phyloP scores from a whole-genome alignment of 2,113 vertebrate genomes.

The Morone chrysops region DNA sequence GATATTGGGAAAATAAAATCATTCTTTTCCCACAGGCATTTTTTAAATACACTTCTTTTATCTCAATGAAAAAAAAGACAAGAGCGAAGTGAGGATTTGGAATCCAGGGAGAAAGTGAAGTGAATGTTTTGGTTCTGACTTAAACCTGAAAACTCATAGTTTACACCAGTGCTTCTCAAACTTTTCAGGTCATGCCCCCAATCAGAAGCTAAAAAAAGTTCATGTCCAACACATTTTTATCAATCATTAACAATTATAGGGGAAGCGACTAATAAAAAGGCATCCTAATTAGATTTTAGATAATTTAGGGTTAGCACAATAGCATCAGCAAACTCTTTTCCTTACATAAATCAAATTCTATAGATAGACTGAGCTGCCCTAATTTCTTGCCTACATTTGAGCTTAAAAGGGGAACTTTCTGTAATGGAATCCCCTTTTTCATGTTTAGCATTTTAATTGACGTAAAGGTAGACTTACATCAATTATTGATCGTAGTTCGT shows the following conservation, averaged over 20 bases:
- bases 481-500: slow-evolving; percentile 79
- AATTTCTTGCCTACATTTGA: background rate
- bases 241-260: no score
- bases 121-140: no score
- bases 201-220: no score
- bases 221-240: no score
- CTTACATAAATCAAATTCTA: no score
- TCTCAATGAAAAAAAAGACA: background rate
- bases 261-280: no score
- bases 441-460: background rate
- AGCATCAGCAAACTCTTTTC: no score
- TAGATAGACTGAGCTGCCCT: background rate
- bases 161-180: no score
- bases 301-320: no score
- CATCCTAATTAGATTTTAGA: no score
- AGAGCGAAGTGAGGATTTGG: background rate
- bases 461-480: slow-evolving; percentile 75
- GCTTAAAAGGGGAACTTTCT: background rate
- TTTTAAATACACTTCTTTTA: background rate
- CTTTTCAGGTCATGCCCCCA: no score
- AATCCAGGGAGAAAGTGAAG: background rate
- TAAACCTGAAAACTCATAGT: no score
- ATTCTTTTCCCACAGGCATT: background rate
- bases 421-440: background rate
- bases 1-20: background rate